Percentiles rank a stretch among this genome's conserved stretches.
Evolutionary conservation across 2,797 vertebrate species (phyloP).

Genomic region (Aphelocoma californica): DNA sequence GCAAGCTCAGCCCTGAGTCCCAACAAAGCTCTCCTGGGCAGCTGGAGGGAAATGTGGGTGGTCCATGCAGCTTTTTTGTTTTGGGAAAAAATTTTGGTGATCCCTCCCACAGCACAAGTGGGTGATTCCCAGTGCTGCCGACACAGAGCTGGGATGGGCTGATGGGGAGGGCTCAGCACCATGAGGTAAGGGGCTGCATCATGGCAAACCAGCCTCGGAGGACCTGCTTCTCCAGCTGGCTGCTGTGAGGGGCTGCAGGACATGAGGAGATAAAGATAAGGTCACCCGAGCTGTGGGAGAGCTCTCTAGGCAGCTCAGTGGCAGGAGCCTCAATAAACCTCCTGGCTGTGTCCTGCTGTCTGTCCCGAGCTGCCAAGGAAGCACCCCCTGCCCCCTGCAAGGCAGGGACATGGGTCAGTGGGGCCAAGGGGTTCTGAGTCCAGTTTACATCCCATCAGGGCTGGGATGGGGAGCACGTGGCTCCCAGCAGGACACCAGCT

Average conservation of each 20-base stretch:
- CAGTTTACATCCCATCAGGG: accelerated
- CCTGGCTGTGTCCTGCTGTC: background rate
- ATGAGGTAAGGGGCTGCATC: background rate
- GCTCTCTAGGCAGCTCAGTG: background rate
- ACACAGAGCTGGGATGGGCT: background rate
- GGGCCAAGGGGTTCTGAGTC: background rate
- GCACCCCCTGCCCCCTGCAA: background rate
- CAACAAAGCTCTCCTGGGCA: background rate
- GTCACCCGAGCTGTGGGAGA: background rate
- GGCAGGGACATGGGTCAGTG: accelerated
- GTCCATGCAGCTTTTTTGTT: background rate
- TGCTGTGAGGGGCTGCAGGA: background rate
- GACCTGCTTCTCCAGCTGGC: background rate
- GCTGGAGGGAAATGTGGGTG: background rate
- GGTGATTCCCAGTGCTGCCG: background rate
- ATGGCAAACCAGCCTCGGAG: background rate
- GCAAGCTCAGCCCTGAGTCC: background rate
- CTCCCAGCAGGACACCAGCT: background rate
- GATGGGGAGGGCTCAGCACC: background rate
- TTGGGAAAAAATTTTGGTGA: background rate
- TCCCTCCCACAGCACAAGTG: accelerated
- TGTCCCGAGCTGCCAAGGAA: background rate
- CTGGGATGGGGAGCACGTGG: background rate
- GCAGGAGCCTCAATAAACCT: background rate
- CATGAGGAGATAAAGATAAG: background rate